Evolutionary conservation across 2,113 vertebrate genomes (phyloP), one percentile per base, ranked within the genome.

Genomic region (Apodemus speciosus): DNA sequence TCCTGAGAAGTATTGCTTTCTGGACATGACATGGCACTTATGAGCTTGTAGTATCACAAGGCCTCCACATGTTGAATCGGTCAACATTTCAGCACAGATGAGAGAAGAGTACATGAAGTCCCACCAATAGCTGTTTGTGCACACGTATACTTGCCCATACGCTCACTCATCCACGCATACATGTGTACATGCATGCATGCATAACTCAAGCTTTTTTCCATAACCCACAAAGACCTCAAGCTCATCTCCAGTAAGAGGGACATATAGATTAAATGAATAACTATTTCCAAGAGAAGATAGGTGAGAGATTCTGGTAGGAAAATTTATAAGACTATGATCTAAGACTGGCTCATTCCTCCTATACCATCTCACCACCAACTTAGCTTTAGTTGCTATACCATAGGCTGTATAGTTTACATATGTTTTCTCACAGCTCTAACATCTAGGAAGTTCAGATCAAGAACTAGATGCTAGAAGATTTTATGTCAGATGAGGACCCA

Each of bases 131-230:
- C 6, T 60, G 25, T 71, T 20, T 69, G 68, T 69, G 35, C 3
- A n/a, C 21, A 9, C 62, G 30, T 13, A 8, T 3, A 62, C 9
- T 27, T 62, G 60, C 9, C 27, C 62, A 64, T 20, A 18, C 8
- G 20, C 3, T 38, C 8, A 21, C n/a, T 2, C 1, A 1, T 30
- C 25, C 62, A 64, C 3, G 2, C 2, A n/a, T 16, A 69, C 7
- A n/a, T 16, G 14, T 20, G 2, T 3, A 27, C 35, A n/a, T n/a
- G 68, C 68, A 71, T 71, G 68, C 35, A 68, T 16, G 27, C 30
- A 30, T 69, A 25, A 35, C 53, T 66, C 60, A 79, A 72, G 23
- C 79, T 0, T 2, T 58, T n/a, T 40, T 32, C 16, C 75, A 77
- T 11, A 77, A 32, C 18, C 10, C 38, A 35, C 23, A 66, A 66